These are phyloP conservation scores for Orestias chungarensis DNA, from an alignment of 2,797 vertebrate species.

Conservation along the genomic window DNA sequence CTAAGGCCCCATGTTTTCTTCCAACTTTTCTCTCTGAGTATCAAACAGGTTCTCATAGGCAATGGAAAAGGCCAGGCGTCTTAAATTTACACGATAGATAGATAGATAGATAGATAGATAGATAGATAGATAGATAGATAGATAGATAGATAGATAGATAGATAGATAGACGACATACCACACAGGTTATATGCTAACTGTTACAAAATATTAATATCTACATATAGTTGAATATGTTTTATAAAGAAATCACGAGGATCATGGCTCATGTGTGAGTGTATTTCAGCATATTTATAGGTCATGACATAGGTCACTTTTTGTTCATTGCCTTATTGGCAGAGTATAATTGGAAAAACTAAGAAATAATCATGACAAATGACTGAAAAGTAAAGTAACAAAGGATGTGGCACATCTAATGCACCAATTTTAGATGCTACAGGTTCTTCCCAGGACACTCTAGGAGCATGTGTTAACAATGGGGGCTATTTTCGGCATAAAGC, in stretches of 20 bases:
- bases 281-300: too few species aligned
- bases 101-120: too few species aligned
- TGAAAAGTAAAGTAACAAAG: not conserved
- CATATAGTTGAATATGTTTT: not conserved
- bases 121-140: too few species aligned
- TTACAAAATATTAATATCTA: not conserved
- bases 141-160: too few species aligned
- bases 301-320: not conserved
- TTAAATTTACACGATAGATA: not conserved
- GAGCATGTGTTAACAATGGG: not conserved
- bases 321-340: not conserved
- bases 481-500: constrained; percentile 10
- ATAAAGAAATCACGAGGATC: not conserved
- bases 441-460: not conserved
- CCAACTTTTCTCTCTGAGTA: too few species aligned
- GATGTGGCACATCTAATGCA: not conserved
- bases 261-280: not conserved
- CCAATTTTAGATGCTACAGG: not conserved
- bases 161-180: too few species aligned
- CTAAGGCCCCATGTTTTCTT: too few species aligned
- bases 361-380: not conserved
- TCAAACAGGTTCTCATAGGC: too few species aligned
- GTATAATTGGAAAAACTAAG: not conserved
- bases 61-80: not conserved
- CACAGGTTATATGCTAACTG: not conserved